Base-by-base conservation (phyloP, 2,797 vertebrate species). In the Numenius phaeopus region DNA sequence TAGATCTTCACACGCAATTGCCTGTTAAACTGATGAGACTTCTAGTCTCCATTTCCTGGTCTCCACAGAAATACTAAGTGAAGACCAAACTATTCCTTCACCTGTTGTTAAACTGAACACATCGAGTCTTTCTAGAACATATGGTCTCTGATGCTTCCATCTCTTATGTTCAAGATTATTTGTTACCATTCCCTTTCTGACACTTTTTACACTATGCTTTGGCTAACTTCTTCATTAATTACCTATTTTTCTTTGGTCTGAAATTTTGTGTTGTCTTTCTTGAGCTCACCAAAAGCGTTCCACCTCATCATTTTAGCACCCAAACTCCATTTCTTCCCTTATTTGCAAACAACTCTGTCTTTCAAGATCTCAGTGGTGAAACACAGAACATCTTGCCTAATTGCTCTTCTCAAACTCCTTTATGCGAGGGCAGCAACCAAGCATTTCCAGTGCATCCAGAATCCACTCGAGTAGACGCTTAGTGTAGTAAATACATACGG, bases 51-150 rank as follows among this genome's bases (percentile, higher is more conserved):
- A 11, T 21, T 70, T 64, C 37, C 39, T 22, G 14, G 52, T 64
- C 69, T 77, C 47, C 70, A 50, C 39, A 72, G 22, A 87, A 67
- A 57, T 40, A 72, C 1, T 77, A 55, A 23, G 10, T 8, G 2
- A 54, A 50, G 5, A 71, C 20, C 4, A 72, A 79, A 61, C 55
- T 54, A 85, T 17, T 84, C 62, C 47, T 78, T 82, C 30, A 40
- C 26, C 52, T 49, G 29, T 49, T 87, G 32, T 30, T 62, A 44
- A 73, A 42, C 15, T 42, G 11, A 77, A 55, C 24, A 40, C 24
- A 44, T 0, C 0, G 0, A n/a, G 13, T 34, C 39, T 40, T 76
- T 71, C 54, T 23, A 49, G 27, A 71, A 59, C 14, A 4, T 12
- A 10, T 1, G 7, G 32, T 49, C 57, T 62, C 55, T 2, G 2